A percentile compares a stretch with the other conserved stretches of the same genome.
Evolutionary conservation across 2,888 invertebrate genomes (phyloP).

Genomic region (Pomacea canaliculata): DNA sequence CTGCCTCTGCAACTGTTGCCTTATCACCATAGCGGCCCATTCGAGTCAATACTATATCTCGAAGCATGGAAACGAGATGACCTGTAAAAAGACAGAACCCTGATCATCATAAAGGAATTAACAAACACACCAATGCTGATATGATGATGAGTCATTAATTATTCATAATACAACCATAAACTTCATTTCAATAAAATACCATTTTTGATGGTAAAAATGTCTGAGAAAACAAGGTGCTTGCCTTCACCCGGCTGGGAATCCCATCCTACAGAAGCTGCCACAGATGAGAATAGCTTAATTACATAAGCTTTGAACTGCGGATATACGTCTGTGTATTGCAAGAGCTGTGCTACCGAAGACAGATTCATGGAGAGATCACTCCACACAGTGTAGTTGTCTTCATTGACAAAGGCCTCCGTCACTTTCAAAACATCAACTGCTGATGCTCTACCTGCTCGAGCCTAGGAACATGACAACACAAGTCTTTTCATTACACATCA

Average conservation of each 20-base stretch:
- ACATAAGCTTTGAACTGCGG: slow-evolving; percentile 83
- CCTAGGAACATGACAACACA: slow-evolving; percentile 43
- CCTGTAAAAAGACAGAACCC: slow-evolving; percentile 60
- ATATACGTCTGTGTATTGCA: slow-evolving; percentile 84
- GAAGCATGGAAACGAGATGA: slow-evolving; percentile 86
- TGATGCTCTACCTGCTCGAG: slow-evolving; percentile 82
- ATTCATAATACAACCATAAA: too few species aligned
- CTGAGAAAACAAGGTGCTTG: slow-evolving; percentile 37
- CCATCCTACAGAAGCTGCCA: slow-evolving; percentile 86
- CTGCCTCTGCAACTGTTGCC: slow-evolving; percentile 83
- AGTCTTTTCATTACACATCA: too few species aligned
- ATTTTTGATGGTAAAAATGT: too few species aligned
- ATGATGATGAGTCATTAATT: too few species aligned
- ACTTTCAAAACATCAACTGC: slow-evolving; percentile 85
- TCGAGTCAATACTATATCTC: slow-evolving; percentile 85
- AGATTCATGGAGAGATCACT: slow-evolving; percentile 77
- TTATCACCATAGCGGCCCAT: slow-evolving; percentile 86
- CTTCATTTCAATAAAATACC: too few species aligned
- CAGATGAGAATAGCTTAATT: slow-evolving; percentile 79
- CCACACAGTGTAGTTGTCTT: slow-evolving; percentile 95
- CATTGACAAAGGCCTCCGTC: slow-evolving; percentile 86
- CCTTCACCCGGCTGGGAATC: slow-evolving; percentile 85
- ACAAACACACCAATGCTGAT: neutral
- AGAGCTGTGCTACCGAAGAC: slow-evolving; percentile 80
- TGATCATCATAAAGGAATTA: neutral